Evolutionary conservation across 1,140 invertebrate genomes (phyloP).

Genomic region (Hormaphis cornu): DNA sequence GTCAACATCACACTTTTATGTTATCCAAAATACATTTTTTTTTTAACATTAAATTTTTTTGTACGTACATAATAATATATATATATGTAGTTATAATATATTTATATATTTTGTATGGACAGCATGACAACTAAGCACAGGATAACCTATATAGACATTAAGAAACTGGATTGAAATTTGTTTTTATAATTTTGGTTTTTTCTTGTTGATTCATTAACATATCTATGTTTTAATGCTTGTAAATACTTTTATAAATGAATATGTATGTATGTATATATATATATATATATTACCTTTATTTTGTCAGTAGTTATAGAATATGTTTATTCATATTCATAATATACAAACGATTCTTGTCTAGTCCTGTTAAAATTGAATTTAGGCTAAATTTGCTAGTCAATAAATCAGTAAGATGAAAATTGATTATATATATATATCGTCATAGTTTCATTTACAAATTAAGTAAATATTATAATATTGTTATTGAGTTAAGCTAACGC

Average conservation of each 20-base stretch:
- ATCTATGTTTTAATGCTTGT: slow-evolving; percentile 21
- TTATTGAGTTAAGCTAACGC: slow-evolving; percentile 24
- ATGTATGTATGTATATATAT: neutral
- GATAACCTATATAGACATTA: slow-evolving; percentile 3
- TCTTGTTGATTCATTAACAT: neutral
- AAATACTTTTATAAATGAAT: neutral
- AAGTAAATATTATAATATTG: slow-evolving; percentile 20
- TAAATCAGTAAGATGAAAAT: slow-evolving; percentile 24
- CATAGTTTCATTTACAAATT: slow-evolving; percentile 17
- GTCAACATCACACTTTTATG: slow-evolving; percentile 4
- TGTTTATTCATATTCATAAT: neutral
- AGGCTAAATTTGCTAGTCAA: slow-evolving; percentile 29
- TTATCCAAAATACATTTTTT: neutral
- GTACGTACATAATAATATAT: neutral
- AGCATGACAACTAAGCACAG: slow-evolving; percentile 1
- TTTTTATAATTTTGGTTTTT: neutral
- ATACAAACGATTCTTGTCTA: slow-evolving; percentile 16
- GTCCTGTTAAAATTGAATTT: slow-evolving; percentile 12
- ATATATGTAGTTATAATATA: neutral
- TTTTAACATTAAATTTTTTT: neutral
- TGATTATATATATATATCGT: slow-evolving; percentile 3
- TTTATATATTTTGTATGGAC: neutral
- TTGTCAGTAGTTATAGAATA: neutral
- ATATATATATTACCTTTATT: neutral
- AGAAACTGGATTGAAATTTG: neutral